phyloP scores from a whole-genome alignment of 92 coral and sea anemone species.

The Paragorgia papillata region DNA sequence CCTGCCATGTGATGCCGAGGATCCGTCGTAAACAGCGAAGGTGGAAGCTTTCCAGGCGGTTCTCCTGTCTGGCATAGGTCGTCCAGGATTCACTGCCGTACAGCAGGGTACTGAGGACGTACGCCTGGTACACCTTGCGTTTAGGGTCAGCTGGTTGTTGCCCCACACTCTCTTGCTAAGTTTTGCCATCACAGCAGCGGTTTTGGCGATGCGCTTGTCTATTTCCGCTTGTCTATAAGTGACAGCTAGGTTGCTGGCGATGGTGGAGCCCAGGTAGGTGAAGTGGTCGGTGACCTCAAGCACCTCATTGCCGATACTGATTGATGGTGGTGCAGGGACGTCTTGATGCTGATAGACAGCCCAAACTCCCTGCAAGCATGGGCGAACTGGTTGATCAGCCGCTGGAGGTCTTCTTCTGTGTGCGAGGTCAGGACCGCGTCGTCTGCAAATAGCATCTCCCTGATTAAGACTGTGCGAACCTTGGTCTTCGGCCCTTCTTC shows the following conservation, averaged over 20 bases:
- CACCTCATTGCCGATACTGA: conserved; percentile 1
- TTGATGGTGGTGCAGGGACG: background rate
- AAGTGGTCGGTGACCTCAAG: conserved; percentile 48
- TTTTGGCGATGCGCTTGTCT: conserved; percentile 39
- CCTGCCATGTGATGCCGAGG: conserved; percentile 47
- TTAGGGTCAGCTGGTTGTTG: conserved; percentile 34
- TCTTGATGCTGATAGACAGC: conserved; percentile 25
- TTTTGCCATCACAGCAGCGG: conserved; percentile 16
- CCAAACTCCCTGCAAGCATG: conserved; percentile 17
- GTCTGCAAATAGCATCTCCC: conserved; percentile 39
- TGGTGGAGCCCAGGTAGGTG: conserved; percentile 51
- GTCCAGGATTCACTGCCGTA: conserved; percentile 43
- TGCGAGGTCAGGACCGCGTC: conserved; percentile 10
- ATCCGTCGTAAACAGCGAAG: conserved; percentile 51
- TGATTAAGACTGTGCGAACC: conserved; percentile 14
- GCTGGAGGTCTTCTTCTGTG: conserved; percentile 13
- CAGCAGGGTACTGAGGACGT: conserved; percentile 45
- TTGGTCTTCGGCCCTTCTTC: conserved; percentile 12
- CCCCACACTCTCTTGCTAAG: conserved; percentile 37
- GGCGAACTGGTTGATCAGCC: background rate
- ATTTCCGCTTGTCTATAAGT: conserved; percentile 41
- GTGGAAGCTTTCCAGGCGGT: conserved; percentile 49
- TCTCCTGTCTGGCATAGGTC: conserved; percentile 44
- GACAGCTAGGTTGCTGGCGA: conserved; percentile 48
- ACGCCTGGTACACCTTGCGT: conserved; percentile 44